These are phyloP conservation scores for Elysia crispata DNA, from an alignment of 2,888 invertebrate genomes.

Conservation along the genomic window DNA sequence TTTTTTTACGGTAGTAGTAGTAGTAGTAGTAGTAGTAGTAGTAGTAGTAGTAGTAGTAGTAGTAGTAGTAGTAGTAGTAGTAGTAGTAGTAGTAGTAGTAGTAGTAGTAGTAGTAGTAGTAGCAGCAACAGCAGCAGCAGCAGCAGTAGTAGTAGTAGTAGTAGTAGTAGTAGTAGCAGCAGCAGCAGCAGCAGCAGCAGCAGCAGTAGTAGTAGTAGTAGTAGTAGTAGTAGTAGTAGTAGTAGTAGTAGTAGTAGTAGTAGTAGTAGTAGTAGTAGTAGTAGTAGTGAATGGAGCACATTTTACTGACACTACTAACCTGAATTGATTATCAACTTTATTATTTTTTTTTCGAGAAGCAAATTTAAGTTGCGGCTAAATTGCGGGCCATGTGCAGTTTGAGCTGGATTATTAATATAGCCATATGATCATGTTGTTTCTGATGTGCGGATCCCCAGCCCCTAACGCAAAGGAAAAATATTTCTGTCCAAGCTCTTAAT, in stretches of 20 bases:
- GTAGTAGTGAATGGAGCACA: too few relatives aligned
- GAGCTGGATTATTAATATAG: too few relatives aligned
- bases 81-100: slow-evolving; percentile 15
- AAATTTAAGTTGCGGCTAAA: too few relatives aligned
- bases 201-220: slow-evolving; percentile 10
- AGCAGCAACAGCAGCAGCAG: slow-evolving; percentile 5
- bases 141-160: slow-evolving; percentile 2
- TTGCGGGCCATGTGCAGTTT: too few relatives aligned
- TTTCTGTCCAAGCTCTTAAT: too few relatives aligned
- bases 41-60: slow-evolving; percentile 13
- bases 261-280: slow-evolving; percentile 29
- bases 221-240: slow-evolving; percentile 29
- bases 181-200: not conserved
- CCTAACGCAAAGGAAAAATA: too few relatives aligned
- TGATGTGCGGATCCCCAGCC: too few relatives aligned
- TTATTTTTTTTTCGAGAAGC: too few relatives aligned
- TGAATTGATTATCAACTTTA: too few relatives aligned
- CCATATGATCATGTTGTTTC: too few relatives aligned
- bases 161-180: slow-evolving; percentile 28
- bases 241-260: slow-evolving; percentile 33
- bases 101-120: slow-evolving; percentile 14
- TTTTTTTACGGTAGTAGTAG: slow-evolving; percentile 19
- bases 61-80: slow-evolving; percentile 16
- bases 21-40: slow-evolving; percentile 19
- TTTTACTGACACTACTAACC: too few relatives aligned